Base-by-base conservation (phyloP, 2,113 vertebrate species). In the Brachypodius melanocephalos region DNA sequence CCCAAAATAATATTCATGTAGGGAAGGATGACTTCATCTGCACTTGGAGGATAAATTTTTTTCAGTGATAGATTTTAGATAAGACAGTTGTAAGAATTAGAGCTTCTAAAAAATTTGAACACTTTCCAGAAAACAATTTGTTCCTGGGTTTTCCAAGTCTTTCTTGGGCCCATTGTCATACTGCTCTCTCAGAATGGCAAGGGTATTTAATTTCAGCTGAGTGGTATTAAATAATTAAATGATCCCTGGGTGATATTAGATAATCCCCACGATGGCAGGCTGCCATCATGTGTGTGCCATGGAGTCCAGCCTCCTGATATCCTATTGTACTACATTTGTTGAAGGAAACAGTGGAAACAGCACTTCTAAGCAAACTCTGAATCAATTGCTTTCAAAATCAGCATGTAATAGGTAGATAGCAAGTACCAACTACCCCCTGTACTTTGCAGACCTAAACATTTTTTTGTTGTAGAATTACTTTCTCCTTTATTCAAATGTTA, bases 191-290 rank as follows among this genome's bases (percentile, higher is more conserved):
- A 59, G 61, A 84, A 81, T 88, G 52, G 48, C 42, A 71, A 81
- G 25, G 34, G 14, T 93, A 84, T 90, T 93, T 95, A 4, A 65
- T 90, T 92, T 93, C 52, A 90, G 19, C n/a, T 59, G 76, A 94
- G 61, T 86, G 61, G 57, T 89, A 90, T 84, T 94, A 84, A 97
- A 93, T 89, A 91, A 95, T 94, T 89, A 96, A 96, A 71, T 84
- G 57, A 78, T 91, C 84, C 76, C 80, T 54, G 34, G 80, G 57
- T 81, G 65, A 51, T 91, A 92, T 74, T 87, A 81, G 80, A 74
- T 95, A 93, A 95, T 89, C 68, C 46, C 52, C 18, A 15, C 46
- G 85, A 92, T 88, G 89, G 65, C 83, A 86, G 54, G 14, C 79
- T 97, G 82, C 86, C 86, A 93, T 54, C 31, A 10, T 40, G n/a